phyloP scores from a whole-genome alignment of 2,888 invertebrate species.

The Microplitis manilae region DNA sequence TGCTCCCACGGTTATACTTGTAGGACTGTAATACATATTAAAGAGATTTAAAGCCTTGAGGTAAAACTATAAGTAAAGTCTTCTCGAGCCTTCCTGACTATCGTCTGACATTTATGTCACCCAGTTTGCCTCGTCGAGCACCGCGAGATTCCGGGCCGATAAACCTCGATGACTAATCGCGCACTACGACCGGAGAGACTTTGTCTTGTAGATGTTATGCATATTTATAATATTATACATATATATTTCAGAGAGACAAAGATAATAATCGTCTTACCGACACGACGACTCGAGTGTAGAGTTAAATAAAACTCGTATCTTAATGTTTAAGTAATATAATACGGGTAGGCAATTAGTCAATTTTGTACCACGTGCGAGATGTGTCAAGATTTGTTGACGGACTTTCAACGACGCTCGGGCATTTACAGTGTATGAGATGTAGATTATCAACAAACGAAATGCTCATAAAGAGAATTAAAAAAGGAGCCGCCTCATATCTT shows the following conservation, averaged over 20 bases:
- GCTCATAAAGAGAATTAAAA: slow-evolving; percentile 42
- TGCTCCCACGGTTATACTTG: slow-evolving; percentile 13
- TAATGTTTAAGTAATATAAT: neutral
- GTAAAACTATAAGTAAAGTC: neutral
- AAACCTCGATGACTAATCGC: slow-evolving; percentile 48
- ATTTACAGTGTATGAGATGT: no score
- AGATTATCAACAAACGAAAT: neutral
- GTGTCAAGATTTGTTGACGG: slow-evolving; percentile 14
- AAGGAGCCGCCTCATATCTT: neutral
- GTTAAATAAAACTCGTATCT: no score
- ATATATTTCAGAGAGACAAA: slow-evolving; percentile 25
- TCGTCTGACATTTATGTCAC: slow-evolving; percentile 26
- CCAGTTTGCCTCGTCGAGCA: slow-evolving; percentile 20
- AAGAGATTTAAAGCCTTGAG: neutral
- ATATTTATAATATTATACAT: slow-evolving; percentile 18
- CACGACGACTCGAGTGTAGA: no score
- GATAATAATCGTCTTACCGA: neutral
- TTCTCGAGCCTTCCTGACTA: neutral
- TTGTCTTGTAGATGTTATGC: slow-evolving; percentile 6
- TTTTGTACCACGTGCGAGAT: slow-evolving; percentile 13
- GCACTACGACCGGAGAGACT: slow-evolving; percentile 36
- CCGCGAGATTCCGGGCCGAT: slow-evolving; percentile 34
- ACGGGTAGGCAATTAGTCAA: slow-evolving; percentile 21
- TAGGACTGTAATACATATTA: neutral
- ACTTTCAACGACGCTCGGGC: slow-evolving; percentile 6